Evolutionary conservation across 2,888 invertebrate species (phyloP).

Genomic region (Drosophila nr. perissopoda): DNA sequence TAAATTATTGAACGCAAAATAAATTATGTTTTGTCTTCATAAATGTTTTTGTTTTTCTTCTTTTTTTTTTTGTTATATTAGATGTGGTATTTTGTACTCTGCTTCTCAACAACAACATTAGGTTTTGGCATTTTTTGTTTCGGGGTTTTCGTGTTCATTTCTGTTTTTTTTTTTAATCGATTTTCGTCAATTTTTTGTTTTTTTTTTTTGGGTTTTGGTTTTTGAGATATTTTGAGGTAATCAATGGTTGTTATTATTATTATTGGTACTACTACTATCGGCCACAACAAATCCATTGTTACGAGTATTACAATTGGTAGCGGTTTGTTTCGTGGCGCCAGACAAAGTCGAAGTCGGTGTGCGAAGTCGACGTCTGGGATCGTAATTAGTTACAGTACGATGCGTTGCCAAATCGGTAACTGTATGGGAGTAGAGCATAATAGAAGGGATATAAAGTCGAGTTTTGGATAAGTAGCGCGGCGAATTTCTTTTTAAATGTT

Average conservation of each 20-base stretch:
- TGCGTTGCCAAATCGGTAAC: conserved; percentile 81
- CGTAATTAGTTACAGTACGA: conserved; percentile 79
- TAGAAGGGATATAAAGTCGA: conserved; percentile 76
- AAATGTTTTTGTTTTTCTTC: conserved; percentile 25
- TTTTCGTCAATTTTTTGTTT: conserved; percentile 21
- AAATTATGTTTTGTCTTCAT: conserved; percentile 69
- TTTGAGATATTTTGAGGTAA: conserved; percentile 50
- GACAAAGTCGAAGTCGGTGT: conserved; percentile 65
- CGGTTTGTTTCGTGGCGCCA: conserved; percentile 70
- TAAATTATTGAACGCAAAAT: conserved; percentile 73
- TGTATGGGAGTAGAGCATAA: conserved; percentile 83
- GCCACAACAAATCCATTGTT: conserved; percentile 83
- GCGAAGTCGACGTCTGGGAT: conserved; percentile 82
- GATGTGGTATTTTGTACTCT: conserved; percentile 50
- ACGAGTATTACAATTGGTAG: conserved; percentile 58
- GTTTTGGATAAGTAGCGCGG: conserved; percentile 44
- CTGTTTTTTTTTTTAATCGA: neutral
- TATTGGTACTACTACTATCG: conserved; percentile 82
- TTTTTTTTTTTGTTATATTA: conserved; percentile 20
- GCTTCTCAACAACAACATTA: conserved; percentile 46
- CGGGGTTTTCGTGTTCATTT: conserved; percentile 12
- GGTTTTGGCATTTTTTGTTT: conserved; percentile 37
- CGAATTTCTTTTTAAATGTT: conserved; percentile 36
- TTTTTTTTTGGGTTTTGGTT: conserved; percentile 18
- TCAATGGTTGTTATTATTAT: conserved; percentile 56